Conservation (phyloP, 2,888 invertebrate genomes). For the Pseudococcus longispinus region DNA sequence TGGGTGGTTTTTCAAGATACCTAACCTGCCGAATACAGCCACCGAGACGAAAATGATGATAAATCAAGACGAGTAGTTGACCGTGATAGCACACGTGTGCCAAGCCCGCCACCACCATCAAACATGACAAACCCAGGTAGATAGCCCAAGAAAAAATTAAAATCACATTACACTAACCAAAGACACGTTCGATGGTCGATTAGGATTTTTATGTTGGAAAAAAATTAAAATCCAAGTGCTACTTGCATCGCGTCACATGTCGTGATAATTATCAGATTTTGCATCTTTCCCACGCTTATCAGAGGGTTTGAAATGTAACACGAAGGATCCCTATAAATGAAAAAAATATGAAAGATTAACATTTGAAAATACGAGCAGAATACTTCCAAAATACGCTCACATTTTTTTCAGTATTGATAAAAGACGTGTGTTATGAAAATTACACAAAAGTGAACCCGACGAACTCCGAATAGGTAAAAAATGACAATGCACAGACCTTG, state of each 20-base stretch:
- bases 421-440: constrained; percentile 29
- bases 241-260: not conserved
- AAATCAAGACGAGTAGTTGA: constrained; percentile 53
- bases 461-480: constrained; percentile 3
- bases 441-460: not conserved
- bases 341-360: not conserved
- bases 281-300: not conserved
- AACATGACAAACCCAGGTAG: not conserved
- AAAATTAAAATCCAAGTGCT: not conserved
- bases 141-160: not conserved
- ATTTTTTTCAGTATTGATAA: not conserved
- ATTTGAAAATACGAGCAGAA: not conserved
- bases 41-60: constrained; percentile 50
- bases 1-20: constrained; percentile 37
- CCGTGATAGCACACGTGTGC: constrained; percentile 51
- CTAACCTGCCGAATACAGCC: not conserved
- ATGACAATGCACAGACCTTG: constrained; percentile 22
- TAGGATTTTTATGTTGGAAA: not conserved
- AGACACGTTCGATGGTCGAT: no score
- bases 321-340: not conserved
- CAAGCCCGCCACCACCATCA: constrained; percentile 1
- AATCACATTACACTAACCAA: not conserved
- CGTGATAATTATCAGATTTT: not conserved
- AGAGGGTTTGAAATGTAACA: not conserved
- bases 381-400: not conserved